Percentiles rank a stretch among this genome's conserved stretches.
These are phyloP conservation scores for Rhea pennata DNA, from an alignment of 2,113 vertebrate species.

Conservation along the genomic window DNA sequence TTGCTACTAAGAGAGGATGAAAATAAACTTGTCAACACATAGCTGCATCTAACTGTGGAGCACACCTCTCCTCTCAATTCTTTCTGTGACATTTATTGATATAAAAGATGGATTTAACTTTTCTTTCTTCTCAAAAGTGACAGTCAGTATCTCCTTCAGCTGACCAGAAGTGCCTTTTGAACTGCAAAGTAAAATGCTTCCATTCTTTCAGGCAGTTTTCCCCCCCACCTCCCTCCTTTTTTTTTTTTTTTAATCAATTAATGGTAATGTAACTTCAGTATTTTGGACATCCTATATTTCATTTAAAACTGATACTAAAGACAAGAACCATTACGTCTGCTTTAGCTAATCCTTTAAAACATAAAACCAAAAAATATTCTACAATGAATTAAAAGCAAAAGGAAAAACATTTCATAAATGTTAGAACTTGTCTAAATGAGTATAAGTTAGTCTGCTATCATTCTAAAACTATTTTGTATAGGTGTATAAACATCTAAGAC, in stretches of 20 bases:
- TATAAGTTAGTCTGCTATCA: background rate
- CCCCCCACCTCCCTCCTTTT: too few species aligned
- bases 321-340: background rate
- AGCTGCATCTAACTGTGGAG: background rate
- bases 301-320: background rate
- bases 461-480: background rate
- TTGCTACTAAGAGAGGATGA: slow-evolving; percentile 63
- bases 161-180: background rate
- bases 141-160: background rate
- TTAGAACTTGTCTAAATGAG: background rate
- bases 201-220: background rate
- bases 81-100: background rate
- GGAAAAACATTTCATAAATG: background rate
- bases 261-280: too few species aligned
- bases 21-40: slow-evolving; percentile 65
- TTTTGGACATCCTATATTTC: background rate
- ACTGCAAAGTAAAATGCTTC: background rate
- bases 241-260: too few species aligned
- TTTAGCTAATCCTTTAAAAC: background rate
- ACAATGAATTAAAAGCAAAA: background rate
- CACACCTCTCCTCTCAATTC: background rate
- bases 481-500: background rate
- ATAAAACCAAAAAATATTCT: background rate
- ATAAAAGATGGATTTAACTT: background rate
- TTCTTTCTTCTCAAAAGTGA: background rate